A percentile compares a stretch with the other conserved stretches of the same genome.
phyloP scores from a whole-genome alignment of 2,888 invertebrate genomes.

The Meganola albula region DNA sequence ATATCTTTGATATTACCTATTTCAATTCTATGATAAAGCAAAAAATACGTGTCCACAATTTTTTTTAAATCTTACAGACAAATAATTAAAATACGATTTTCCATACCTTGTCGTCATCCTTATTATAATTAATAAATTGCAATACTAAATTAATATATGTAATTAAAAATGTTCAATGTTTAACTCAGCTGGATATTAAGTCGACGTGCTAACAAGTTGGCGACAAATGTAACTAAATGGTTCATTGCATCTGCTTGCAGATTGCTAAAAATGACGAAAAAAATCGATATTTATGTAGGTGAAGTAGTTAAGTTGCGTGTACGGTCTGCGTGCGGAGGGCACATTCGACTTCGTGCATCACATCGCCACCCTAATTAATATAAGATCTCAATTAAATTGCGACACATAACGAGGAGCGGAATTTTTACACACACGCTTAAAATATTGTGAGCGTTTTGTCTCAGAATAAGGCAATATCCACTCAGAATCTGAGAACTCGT shows the following conservation, averaged over 20 bases:
- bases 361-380: constrained; percentile 75
- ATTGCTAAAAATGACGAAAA: constrained; percentile 33
- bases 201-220: constrained; percentile 25
- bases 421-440: constrained; percentile 62
- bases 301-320: constrained; percentile 58
- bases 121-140: no score
- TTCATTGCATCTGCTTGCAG: constrained; percentile 19
- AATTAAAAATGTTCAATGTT: constrained; percentile 25
- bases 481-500: constrained; percentile 56
- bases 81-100: no score
- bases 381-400: constrained; percentile 78
- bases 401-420: constrained; percentile 69
- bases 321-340: constrained; percentile 68
- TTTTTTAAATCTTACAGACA: no score
- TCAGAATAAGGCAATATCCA: constrained; percentile 59
- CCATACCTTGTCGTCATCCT: no score
- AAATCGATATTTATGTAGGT: constrained; percentile 35
- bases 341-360: constrained; percentile 64
- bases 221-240: constrained; percentile 21
- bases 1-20: no score
- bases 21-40: no score
- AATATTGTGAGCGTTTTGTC: constrained; percentile 54
- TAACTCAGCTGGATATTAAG: no score
- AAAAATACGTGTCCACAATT: no score
- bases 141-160: constrained; percentile 23